phyloP scores from a whole-genome alignment of 2,797 vertebrate genomes.

The Mormyrops boulengeri region DNA sequence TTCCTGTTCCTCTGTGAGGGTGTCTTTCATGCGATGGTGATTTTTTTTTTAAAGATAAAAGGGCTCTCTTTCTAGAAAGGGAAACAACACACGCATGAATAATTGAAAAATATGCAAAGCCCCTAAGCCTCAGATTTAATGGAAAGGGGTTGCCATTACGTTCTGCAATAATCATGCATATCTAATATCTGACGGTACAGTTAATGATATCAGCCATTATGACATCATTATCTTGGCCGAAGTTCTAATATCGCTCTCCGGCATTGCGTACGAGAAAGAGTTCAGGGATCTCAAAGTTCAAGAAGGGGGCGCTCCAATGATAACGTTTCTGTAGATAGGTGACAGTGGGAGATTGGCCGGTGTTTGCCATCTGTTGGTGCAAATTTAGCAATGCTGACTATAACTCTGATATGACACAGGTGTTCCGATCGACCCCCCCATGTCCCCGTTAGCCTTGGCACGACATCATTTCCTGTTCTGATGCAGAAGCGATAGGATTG shows the following conservation, averaged over 20 bases:
- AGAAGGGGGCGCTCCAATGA: neutral
- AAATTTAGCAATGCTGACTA: neutral
- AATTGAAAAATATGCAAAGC: neutral
- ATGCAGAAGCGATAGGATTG: neutral
- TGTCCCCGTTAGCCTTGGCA: too few species aligned
- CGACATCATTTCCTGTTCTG: neutral
- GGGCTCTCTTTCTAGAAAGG: neutral
- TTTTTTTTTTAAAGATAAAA: neutral
- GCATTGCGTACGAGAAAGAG: neutral
- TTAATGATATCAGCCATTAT: conserved; percentile 15
- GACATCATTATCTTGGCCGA: neutral
- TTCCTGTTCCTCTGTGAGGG: neutral
- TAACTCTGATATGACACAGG: neutral
- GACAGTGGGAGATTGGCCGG: neutral
- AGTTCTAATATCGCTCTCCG: neutral
- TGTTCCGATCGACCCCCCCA: neutral
- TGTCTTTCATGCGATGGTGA: neutral
- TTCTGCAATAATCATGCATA: neutral
- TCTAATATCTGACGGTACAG: neutral
- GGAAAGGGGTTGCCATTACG: neutral
- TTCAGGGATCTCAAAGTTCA: neutral
- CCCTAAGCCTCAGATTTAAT: neutral
- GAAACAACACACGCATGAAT: neutral
- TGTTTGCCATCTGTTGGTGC: neutral
- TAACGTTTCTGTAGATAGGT: neutral